Conservation (phyloP, 2,797 vertebrate genomes). For the Arctocebus calabarensis region DNA sequence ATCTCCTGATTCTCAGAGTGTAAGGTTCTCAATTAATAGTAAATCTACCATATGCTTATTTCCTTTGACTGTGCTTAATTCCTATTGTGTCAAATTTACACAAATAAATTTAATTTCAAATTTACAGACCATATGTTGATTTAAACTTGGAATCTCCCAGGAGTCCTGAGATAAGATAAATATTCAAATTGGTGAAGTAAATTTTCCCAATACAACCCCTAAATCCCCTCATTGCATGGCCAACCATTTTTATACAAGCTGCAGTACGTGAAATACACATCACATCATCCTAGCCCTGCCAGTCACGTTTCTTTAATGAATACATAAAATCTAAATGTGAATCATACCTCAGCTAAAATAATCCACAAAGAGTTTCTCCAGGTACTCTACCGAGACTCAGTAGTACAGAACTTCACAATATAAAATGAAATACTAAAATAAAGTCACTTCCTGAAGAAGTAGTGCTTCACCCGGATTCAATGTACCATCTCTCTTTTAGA, state of each 20-base stretch:
- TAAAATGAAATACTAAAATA: slow-evolving; percentile 57
- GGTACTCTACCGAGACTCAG: slow-evolving; percentile 28
- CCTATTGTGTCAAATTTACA: slow-evolving; percentile 78
- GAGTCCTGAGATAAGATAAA: slow-evolving; percentile 77
- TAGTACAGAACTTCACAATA: slow-evolving; percentile 9
- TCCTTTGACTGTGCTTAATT: slow-evolving; percentile 65
- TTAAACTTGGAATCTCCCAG: slow-evolving; percentile 74
- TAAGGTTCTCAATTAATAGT: slow-evolving; percentile 57
- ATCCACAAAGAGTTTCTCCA: slow-evolving; percentile 43
- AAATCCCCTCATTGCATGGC: slow-evolving; percentile 56
- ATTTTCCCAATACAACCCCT: slow-evolving; percentile 61
- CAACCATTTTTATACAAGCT: slow-evolving; percentile 58
- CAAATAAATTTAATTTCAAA: slow-evolving; percentile 83
- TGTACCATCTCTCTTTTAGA: slow-evolving; percentile 1
- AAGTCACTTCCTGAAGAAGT: slow-evolving; percentile 43
- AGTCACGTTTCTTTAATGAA: slow-evolving; percentile 66
- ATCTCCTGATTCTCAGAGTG: not conserved
- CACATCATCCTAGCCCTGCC: not conserved
- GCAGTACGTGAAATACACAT: slow-evolving; percentile 41
- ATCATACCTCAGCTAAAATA: slow-evolving; percentile 50
- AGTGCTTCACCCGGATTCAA: not conserved
- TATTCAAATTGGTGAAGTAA: slow-evolving; percentile 71
- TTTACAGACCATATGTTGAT: slow-evolving; percentile 80
- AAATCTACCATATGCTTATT: slow-evolving; percentile 77
- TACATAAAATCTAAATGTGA: slow-evolving; percentile 43